phyloP scores from a whole-genome alignment of 2,888 invertebrate species.

The Phortica okadai region DNA sequence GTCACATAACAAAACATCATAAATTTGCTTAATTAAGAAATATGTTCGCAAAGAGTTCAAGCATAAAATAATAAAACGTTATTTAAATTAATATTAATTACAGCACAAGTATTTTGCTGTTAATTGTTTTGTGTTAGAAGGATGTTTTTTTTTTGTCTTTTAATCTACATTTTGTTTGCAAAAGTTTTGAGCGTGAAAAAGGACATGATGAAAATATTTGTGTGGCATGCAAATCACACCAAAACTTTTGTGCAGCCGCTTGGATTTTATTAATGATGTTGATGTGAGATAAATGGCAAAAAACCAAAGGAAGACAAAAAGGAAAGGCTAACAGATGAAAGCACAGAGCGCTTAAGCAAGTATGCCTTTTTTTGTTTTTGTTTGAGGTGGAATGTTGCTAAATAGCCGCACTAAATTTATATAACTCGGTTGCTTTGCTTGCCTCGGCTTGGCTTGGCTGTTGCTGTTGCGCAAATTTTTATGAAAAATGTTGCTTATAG shows the following conservation, averaged over 20 bases:
- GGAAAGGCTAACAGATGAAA: background rate
- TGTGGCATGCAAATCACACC: background rate
- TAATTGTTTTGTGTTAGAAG: no score
- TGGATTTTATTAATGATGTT: slow-evolving; percentile 2
- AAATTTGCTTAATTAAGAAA: slow-evolving; percentile 59
- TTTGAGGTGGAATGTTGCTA: background rate
- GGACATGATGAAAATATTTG: no score
- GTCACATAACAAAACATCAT: no score
- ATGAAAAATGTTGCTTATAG: slow-evolving; percentile 40
- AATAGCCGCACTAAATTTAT: slow-evolving; percentile 24
- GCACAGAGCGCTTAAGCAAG: background rate
- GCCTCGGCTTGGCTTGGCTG: slow-evolving; percentile 23
- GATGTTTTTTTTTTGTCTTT: no score
- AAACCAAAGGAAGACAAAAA: background rate
- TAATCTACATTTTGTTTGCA: no score
- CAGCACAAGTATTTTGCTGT: slow-evolving; percentile 27
- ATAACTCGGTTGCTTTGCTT: slow-evolving; percentile 22
- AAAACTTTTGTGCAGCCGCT: slow-evolving; percentile 4
- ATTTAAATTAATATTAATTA: slow-evolving; percentile 67
- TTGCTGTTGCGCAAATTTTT: slow-evolving; percentile 40
- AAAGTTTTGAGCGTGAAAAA: no score
- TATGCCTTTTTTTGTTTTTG: background rate
- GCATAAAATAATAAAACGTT: slow-evolving; percentile 52
- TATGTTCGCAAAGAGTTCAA: slow-evolving; percentile 52
- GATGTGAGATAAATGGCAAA: background rate